These are phyloP conservation scores for Chlorospingus semifuscus DNA, from an alignment of 2,797 vertebrate species.

Conservation along the genomic window DNA sequence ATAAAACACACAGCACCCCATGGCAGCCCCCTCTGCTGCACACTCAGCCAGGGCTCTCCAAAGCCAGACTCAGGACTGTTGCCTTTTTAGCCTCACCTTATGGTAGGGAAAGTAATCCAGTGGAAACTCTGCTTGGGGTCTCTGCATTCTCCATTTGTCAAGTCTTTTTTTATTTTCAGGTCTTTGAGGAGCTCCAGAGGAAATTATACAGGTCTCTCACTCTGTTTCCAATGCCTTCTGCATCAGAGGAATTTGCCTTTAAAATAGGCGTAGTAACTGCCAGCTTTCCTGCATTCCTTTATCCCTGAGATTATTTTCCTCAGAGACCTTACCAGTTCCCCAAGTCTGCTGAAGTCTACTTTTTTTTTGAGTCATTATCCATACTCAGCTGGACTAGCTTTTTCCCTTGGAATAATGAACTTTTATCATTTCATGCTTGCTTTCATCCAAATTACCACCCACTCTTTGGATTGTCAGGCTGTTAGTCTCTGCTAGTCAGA, in stretches of 20 bases:
- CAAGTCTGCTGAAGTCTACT: slow-evolving; percentile 24
- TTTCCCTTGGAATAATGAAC: slow-evolving; percentile 31
- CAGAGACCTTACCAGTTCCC: slow-evolving; percentile 51
- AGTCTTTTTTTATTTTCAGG: slow-evolving; percentile 16
- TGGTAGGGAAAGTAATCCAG: background rate
- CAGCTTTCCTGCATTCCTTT: slow-evolving; percentile 57
- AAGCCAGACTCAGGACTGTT: background rate
- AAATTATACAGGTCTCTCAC: slow-evolving; percentile 17
- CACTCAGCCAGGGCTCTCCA: background rate
- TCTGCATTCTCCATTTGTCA: slow-evolving; percentile 42
- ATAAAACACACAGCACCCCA: background rate
- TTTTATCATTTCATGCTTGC: slow-evolving; percentile 1
- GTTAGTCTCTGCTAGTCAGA: background rate
- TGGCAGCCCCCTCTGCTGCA: background rate
- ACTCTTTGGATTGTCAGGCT: background rate
- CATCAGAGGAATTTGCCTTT: slow-evolving; percentile 63
- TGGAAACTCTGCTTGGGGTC: slow-evolving; percentile 38
- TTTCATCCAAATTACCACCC: background rate
- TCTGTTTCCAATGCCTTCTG: slow-evolving; percentile 47
- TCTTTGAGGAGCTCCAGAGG: background rate
- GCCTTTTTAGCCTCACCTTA: background rate
- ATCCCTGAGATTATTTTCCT: slow-evolving; percentile 40
- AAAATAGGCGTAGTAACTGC: slow-evolving; percentile 35
- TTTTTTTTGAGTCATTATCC: slow-evolving; percentile 41
- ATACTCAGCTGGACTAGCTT: slow-evolving; percentile 2